These are phyloP conservation scores for Ophthalmotilapia sp. DNA, from an alignment of 2,113 vertebrate species.

Conservation along the genomic window DNA sequence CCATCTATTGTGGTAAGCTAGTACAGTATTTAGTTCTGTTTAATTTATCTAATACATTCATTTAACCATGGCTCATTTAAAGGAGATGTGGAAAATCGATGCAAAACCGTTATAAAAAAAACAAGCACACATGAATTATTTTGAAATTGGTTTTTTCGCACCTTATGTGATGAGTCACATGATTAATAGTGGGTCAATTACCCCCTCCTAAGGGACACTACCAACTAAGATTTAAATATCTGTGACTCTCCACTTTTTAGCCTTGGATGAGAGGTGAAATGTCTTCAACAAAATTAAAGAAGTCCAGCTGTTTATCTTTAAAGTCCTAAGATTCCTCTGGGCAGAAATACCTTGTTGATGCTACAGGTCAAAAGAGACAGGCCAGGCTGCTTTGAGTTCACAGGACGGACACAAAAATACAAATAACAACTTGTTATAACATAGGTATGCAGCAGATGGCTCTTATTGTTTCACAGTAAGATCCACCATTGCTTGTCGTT, in stretches of 20 bases:
- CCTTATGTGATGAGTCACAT: background rate
- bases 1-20: background rate
- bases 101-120: background rate
- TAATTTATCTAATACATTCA: background rate
- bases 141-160: background rate
- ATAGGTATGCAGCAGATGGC: background rate
- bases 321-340: background rate
- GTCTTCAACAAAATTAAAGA: background rate
- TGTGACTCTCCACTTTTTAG: background rate
- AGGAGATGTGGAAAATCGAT: background rate
- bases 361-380: background rate
- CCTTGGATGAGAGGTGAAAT: background rate
- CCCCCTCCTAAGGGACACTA: background rate
- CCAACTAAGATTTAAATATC: background rate
- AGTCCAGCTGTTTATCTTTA: background rate
- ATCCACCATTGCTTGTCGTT: background rate
- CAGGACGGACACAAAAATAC: background rate
- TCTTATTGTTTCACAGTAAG: background rate
- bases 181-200: background rate
- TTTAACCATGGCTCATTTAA: background rate
- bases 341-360: background rate
- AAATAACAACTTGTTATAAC: background rate
- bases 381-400: background rate
- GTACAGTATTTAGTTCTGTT: background rate
- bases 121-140: background rate